Evolutionary conservation across 1,140 invertebrate genomes (phyloP).

Genomic region (Zeugodacus cucurbitae): DNA sequence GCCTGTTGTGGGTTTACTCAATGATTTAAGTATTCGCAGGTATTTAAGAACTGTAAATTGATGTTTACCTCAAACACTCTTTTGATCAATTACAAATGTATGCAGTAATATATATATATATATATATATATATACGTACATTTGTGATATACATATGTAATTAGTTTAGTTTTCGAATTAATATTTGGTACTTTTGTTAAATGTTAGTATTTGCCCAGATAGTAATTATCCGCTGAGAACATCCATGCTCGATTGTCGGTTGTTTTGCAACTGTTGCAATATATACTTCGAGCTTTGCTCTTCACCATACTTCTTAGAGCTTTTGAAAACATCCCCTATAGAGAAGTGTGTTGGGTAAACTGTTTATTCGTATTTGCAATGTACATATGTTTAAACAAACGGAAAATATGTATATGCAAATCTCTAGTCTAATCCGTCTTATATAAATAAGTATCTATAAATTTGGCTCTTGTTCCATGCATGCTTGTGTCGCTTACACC

Average conservation of each 20-base stretch:
- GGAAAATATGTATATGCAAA: too few relatives aligned
- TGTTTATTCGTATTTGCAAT: too few relatives aligned
- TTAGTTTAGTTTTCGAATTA: background rate
- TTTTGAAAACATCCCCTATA: conserved; percentile 10
- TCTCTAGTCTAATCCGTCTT: too few relatives aligned
- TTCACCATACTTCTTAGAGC: background rate
- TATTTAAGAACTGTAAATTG: too few relatives aligned
- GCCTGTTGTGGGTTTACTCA: too few relatives aligned
- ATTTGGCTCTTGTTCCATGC: too few relatives aligned
- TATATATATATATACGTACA: too few relatives aligned
- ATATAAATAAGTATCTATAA: too few relatives aligned
- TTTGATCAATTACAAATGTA: background rate
- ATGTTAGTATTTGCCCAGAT: background rate
- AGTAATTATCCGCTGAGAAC: background rate
- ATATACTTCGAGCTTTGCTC: background rate
- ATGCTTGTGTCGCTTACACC: too few relatives aligned
- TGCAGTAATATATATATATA: background rate
- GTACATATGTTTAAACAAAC: too few relatives aligned
- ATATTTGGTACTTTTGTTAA: background rate
- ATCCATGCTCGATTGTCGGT: conserved; percentile 22
- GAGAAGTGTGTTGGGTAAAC: too few relatives aligned
- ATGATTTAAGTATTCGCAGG: too few relatives aligned
- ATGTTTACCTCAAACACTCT: background rate
- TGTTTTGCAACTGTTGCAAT: conserved; percentile 11
- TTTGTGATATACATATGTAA: background rate